A percentile compares a stretch with the other conserved stretches of the same genome.
phyloP scores from a whole-genome alignment of 1,140 invertebrate species.

The Cephus cinctus region DNA sequence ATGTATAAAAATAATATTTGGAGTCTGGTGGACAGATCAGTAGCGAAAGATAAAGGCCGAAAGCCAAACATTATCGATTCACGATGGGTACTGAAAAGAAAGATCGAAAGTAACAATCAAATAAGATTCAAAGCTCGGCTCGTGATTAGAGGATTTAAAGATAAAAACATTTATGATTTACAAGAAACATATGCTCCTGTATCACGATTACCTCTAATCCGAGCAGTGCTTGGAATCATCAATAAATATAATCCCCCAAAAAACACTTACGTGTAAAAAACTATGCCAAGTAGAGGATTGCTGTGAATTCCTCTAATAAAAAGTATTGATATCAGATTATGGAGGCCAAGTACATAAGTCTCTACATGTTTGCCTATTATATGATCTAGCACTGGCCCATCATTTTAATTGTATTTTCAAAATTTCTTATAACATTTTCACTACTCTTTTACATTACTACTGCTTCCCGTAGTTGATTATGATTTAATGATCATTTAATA shows the following conservation, averaged over 20 bases:
- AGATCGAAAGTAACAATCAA: constrained; percentile 35
- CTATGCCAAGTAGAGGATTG: too few species aligned
- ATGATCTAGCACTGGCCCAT: too few species aligned
- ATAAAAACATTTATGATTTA: constrained; percentile 19
- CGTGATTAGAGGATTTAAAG: constrained; percentile 24
- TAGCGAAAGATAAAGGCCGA: constrained; percentile 13
- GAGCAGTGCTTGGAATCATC: constrained; percentile 16
- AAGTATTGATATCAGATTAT: too few species aligned
- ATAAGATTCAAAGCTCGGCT: constrained; percentile 33
- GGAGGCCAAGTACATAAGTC: too few species aligned
- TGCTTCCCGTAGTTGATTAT: too few species aligned
- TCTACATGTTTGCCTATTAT: too few species aligned
- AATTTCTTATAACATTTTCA: too few species aligned
- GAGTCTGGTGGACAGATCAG: constrained; percentile 26
- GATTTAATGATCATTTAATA: too few species aligned
- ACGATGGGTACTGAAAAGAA: constrained; percentile 40
- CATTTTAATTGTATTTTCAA: too few species aligned
- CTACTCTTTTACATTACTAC: too few species aligned
- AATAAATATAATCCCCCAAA: constrained; percentile 24
- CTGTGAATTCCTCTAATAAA: too few species aligned
- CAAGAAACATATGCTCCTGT: constrained; percentile 28
- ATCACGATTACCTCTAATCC: constrained; percentile 26
- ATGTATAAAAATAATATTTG: constrained; percentile 27
- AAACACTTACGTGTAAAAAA: too few species aligned
- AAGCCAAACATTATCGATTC: constrained; percentile 26